A percentile compares a stretch with the other conserved stretches of the same genome.
Evolutionary conservation across 2,888 invertebrate genomes (phyloP).

Genomic region (Andrena minutula): DNA sequence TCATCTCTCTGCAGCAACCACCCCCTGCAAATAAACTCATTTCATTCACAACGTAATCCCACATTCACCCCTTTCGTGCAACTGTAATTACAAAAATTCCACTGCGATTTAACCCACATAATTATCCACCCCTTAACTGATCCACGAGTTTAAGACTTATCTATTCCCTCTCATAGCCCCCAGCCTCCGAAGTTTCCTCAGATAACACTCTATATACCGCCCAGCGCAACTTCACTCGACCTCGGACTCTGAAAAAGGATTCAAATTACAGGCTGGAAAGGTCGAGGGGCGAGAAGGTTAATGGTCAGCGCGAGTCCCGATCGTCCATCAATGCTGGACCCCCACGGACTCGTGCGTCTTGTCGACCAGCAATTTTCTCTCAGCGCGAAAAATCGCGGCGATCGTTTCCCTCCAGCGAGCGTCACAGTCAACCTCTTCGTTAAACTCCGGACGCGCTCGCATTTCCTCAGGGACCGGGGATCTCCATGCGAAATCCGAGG

Average conservation of each 20-base stretch:
- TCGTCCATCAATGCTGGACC: constrained; percentile 31
- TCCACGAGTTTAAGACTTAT: too few relatives aligned
- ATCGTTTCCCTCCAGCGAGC: constrained; percentile 8
- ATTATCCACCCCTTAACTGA: too few relatives aligned
- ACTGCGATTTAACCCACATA: too few relatives aligned
- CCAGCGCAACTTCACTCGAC: not conserved
- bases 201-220: not conserved
- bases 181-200: not conserved
- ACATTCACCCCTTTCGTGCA: not conserved
- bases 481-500: not conserved
- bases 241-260: not conserved
- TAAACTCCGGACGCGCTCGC: constrained; percentile 2
- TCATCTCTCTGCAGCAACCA: not conserved
- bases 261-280: constrained; percentile 33
- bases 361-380: constrained; percentile 18
- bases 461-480: not conserved
- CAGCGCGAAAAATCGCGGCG: constrained; percentile 42
- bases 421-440: not conserved
- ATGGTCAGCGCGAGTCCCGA: constrained; percentile 33
- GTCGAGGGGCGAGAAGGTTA: constrained; percentile 13
- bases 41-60: not conserved
- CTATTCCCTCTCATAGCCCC: not conserved
- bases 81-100: too few relatives aligned
- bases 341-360: not conserved
- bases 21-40: not conserved